These are phyloP conservation scores for Meteorus cinctellus DNA, from an alignment of 2,888 invertebrate genomes.

Conservation along the genomic window DNA sequence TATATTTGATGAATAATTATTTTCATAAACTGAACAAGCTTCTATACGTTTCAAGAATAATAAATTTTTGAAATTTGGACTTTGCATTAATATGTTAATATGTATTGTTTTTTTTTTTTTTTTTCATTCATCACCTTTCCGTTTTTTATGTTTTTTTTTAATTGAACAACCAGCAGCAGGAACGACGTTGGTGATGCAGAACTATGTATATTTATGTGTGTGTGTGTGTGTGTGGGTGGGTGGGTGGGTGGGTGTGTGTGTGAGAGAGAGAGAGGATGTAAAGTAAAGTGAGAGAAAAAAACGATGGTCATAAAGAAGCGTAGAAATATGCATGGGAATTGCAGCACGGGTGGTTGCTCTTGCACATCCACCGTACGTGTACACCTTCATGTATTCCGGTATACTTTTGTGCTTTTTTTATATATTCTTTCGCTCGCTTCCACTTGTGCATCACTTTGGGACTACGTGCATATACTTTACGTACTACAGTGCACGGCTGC, in stretches of 20 bases:
- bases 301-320: slow-evolving; percentile 65
- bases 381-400: slow-evolving; percentile 50
- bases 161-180: neutral
- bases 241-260: too few species aligned
- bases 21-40: slow-evolving; percentile 8
- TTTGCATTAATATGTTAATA: neutral
- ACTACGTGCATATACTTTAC: slow-evolving; percentile 46
- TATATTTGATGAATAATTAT: slow-evolving; percentile 5
- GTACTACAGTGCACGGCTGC: slow-evolving; percentile 42
- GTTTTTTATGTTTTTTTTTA: neutral
- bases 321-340: slow-evolving; percentile 68
- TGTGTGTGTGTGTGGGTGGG: too few species aligned
- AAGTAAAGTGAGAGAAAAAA: slow-evolving; percentile 55
- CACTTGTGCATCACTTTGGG: neutral
- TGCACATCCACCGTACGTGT: slow-evolving; percentile 37
- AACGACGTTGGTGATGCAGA: slow-evolving; percentile 5
- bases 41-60: neutral
- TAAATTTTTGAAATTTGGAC: too few species aligned
- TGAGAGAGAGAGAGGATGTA: neutral
- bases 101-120: neutral
- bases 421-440: neutral
- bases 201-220: slow-evolving; percentile 15
- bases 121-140: neutral
- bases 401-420: slow-evolving; percentile 37
- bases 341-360: slow-evolving; percentile 49